A percentile compares a stretch with the other conserved stretches of the same genome.
Conservation (phyloP, 2,113 vertebrate genomes). For the Stercorarius parasiticus region DNA sequence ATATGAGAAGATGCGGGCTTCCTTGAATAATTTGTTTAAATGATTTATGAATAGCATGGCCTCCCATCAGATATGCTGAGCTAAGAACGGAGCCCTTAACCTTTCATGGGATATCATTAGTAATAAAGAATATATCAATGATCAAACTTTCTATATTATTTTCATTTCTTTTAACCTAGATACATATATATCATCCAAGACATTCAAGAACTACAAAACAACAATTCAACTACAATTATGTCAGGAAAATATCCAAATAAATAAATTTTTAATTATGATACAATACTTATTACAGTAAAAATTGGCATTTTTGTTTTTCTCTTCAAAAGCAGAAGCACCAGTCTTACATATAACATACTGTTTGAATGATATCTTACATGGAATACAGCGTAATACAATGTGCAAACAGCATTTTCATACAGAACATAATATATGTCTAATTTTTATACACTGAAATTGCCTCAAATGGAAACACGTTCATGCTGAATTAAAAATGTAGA, state of each 20-base stretch:
- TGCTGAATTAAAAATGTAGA: conserved; percentile 71
- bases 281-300: conserved; percentile 87
- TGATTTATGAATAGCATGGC: background rate
- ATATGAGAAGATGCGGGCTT: background rate
- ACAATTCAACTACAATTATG: conserved; percentile 73
- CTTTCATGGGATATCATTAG: background rate
- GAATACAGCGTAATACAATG: conserved; percentile 75
- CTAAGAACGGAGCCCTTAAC: conserved; percentile 40
- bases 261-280: conserved; percentile 85
- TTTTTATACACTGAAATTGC: conserved; percentile 71
- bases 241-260: conserved; percentile 83
- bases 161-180: conserved; percentile 58
- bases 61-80: conserved; percentile 20
- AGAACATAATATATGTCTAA: conserved; percentile 68
- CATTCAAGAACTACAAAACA: conserved; percentile 66
- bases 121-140: conserved; percentile 31
- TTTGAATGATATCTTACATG: conserved; percentile 75
- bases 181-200: conserved; percentile 64
- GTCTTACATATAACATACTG: conserved; percentile 78
- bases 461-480: conserved; percentile 73
- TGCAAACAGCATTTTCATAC: conserved; percentile 78
- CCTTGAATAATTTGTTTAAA: background rate
- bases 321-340: conserved; percentile 86
- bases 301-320: conserved; percentile 77
- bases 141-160: conserved; percentile 28